Conservation (phyloP, 1,140 invertebrate genomes). For the Brachionus manjavacas region DNA sequence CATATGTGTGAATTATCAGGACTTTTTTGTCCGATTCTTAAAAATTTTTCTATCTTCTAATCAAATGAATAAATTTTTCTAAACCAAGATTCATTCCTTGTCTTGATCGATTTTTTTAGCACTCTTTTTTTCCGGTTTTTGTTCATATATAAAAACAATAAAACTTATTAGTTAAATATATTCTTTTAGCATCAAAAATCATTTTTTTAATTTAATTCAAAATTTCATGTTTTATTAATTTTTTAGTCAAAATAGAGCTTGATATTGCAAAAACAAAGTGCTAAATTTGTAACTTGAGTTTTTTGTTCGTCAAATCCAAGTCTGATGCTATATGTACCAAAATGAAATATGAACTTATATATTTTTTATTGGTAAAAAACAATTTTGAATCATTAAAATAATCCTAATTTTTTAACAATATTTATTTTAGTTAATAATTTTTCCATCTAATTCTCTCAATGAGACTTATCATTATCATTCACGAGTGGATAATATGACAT, state of each 20-base stretch:
- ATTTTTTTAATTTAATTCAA: neutral
- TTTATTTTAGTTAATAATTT: neutral
- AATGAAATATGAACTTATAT: neutral
- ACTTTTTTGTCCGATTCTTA: too few relatives aligned
- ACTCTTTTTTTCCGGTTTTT: neutral
- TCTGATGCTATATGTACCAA: neutral
- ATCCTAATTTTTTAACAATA: neutral
- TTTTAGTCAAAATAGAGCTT: neutral
- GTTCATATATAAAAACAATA: neutral
- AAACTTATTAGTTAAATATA: neutral
- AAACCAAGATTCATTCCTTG: neutral
- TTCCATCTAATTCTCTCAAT: neutral
- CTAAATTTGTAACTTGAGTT: neutral
- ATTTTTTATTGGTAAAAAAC: neutral
- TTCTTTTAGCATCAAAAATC: neutral
- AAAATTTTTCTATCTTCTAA: neutral
- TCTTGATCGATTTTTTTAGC: neutral
- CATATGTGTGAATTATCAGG: too few relatives aligned
- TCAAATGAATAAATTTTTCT: neutral
- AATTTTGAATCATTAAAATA: neutral
- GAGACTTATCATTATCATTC: neutral
- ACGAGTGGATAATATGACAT: neutral
- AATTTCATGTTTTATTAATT: constrained; percentile 32
- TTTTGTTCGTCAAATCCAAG: neutral
- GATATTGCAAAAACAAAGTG: neutral